A percentile compares a stretch with the other conserved stretches of the same genome.
phyloP scores from a whole-genome alignment of 2,888 invertebrate species.

The Cotesia congregata region DNA sequence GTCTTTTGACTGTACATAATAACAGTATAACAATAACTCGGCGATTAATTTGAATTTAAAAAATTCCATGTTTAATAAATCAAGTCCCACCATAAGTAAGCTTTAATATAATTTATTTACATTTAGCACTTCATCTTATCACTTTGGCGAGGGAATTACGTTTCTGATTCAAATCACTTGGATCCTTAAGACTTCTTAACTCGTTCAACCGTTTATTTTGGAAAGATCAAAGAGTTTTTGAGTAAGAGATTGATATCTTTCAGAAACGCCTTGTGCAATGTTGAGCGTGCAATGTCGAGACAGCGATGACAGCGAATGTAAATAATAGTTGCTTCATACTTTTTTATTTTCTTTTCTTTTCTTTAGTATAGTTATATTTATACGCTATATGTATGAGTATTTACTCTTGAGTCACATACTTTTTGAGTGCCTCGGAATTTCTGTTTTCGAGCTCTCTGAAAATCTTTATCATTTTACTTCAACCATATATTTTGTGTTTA shows the following conservation, averaged over 20 bases:
- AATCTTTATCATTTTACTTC: conserved; percentile 34
- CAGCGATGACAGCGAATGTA: conserved; percentile 51
- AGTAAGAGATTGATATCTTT: conserved; percentile 61
- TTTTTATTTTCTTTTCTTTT: background rate
- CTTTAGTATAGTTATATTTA: conserved; percentile 25
- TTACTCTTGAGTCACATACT: conserved; percentile 37
- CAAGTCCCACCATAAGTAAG: background rate
- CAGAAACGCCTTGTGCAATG: conserved; percentile 53
- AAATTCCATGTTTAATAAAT: conserved; percentile 13
- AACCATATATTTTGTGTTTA: background rate
- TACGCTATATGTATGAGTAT: conserved; percentile 13
- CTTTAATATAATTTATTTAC: conserved; percentile 6
- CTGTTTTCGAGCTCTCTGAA: conserved; percentile 50
- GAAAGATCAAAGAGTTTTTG: conserved; percentile 60
- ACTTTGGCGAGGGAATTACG: conserved; percentile 7
- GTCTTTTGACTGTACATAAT: background rate
- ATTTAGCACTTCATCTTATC: conserved; percentile 10
- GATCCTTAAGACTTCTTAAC: conserved; percentile 43
- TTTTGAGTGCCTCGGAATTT: conserved; percentile 42
- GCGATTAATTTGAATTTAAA: conserved; percentile 16
- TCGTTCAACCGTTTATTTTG: conserved; percentile 56
- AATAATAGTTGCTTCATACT: conserved; percentile 44
- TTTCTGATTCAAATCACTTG: conserved; percentile 54
- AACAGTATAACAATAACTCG: conserved; percentile 1
- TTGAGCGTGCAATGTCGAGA: conserved; percentile 42